Evolutionary conservation across 2,113 vertebrate genomes (phyloP).

Genomic region (Phylloscopus trochiloides): DNA sequence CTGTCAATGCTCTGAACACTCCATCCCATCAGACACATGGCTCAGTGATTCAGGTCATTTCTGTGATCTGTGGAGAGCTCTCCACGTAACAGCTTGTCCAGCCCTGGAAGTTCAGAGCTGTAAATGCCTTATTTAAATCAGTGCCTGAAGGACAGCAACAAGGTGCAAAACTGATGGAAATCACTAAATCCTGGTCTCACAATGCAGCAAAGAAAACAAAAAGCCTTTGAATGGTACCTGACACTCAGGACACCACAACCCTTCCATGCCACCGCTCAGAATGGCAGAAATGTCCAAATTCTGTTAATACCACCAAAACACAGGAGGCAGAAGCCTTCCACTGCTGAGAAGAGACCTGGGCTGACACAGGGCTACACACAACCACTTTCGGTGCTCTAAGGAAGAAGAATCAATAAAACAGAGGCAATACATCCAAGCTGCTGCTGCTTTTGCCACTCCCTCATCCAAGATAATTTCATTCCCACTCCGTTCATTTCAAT

Average conservation of each 20-base stretch:
- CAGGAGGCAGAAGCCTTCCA: background rate
- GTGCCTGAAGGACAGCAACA: background rate
- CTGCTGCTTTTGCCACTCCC: background rate
- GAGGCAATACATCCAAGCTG: background rate
- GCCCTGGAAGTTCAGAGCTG: background rate
- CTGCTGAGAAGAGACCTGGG: background rate
- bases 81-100: background rate
- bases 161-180: background rate
- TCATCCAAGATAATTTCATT: background rate
- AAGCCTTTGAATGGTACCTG: background rate
- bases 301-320: background rate
- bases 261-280: background rate
- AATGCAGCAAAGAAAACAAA: background rate
- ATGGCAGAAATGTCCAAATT: rapidly evolving
- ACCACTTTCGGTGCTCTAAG: background rate
- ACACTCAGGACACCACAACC: background rate
- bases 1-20: background rate
- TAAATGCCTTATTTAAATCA: background rate
- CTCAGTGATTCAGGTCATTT: background rate
- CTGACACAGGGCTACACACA: background rate
- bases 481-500: background rate
- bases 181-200: background rate
- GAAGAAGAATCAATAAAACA: background rate
- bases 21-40: background rate
- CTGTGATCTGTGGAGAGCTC: background rate